Evolutionary conservation across 2,888 invertebrate genomes (phyloP).

Genomic region (Amitus sp.): DNA sequence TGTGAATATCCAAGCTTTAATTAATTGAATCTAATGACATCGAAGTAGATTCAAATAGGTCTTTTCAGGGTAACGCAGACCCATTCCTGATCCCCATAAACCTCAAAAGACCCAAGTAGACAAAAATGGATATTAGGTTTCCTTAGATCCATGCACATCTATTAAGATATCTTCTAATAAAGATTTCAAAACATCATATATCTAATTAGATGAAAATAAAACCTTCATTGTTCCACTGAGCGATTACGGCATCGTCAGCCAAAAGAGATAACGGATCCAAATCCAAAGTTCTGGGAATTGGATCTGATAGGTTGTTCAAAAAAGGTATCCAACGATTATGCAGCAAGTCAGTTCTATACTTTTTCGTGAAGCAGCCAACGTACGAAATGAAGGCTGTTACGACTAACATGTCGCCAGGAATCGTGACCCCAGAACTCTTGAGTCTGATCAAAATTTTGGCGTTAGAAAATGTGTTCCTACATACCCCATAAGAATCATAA

Average conservation of each 20-base stretch:
- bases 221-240: constrained; percentile 94
- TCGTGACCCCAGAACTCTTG: constrained; percentile 76
- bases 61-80: too few relatives aligned
- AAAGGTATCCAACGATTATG: constrained; percentile 84
- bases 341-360: constrained; percentile 82
- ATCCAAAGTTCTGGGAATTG: constrained; percentile 82
- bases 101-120: too few relatives aligned
- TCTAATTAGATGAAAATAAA: background rate
- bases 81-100: too few relatives aligned
- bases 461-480: background rate
- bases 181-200: too few relatives aligned
- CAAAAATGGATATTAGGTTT: too few relatives aligned
- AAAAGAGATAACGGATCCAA: constrained; percentile 86
- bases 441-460: constrained; percentile 65
- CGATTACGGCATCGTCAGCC: constrained; percentile 92
- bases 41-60: too few relatives aligned
- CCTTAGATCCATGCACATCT: too few relatives aligned
- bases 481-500: too few relatives aligned
- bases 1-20: too few relatives aligned
- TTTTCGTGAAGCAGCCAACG: constrained; percentile 91
- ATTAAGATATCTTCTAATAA: background rate
- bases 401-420: constrained; percentile 90
- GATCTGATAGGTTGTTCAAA: constrained; percentile 75
- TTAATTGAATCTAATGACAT: too few relatives aligned
- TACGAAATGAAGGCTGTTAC: constrained; percentile 95